phyloP scores from a whole-genome alignment of 2,888 invertebrate genomes.

The Apamea monoglypha region DNA sequence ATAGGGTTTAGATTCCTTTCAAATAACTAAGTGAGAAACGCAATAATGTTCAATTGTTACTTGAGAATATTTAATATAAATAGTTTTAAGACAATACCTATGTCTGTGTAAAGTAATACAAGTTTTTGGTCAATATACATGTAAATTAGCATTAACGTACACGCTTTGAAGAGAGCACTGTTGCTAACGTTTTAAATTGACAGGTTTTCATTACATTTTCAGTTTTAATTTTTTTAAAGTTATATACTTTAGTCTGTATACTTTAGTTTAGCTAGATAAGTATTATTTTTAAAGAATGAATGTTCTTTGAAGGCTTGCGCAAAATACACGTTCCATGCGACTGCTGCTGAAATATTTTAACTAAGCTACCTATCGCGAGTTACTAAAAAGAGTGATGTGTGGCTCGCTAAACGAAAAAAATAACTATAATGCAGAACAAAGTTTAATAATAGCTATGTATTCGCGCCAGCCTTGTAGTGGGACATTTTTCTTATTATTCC shows the following conservation, averaged over 20 bases:
- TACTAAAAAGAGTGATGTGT: neutral
- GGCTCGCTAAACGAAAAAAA: neutral
- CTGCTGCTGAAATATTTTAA: slow-evolving; percentile 7
- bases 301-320: slow-evolving; percentile 42
- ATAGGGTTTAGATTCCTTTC: slow-evolving; percentile 58
- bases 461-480: slow-evolving; percentile 31
- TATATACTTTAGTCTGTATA: slow-evolving; percentile 27
- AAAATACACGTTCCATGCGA: slow-evolving; percentile 13
- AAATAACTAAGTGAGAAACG: slow-evolving; percentile 80
- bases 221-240: slow-evolving; percentile 18
- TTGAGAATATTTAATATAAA: slow-evolving; percentile 68
- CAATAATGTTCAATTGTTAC: slow-evolving; percentile 84
- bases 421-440: neutral
- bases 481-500: slow-evolving; percentile 15
- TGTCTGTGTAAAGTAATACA: slow-evolving; percentile 59
- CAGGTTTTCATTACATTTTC: slow-evolving; percentile 13
- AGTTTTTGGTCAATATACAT: slow-evolving; percentile 56
- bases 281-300: slow-evolving; percentile 27
- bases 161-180: slow-evolving; percentile 32
- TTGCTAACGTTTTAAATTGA: slow-evolving; percentile 20
- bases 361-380: neutral
- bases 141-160: slow-evolving; percentile 42
- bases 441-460: neutral
- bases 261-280: slow-evolving; percentile 34
- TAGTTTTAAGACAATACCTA: slow-evolving; percentile 67